A percentile compares a stretch with the other conserved stretches of the same genome.
Evolutionary conservation across 2,888 invertebrate genomes (phyloP).

Genomic region (Oxyteleia sp.): DNA sequence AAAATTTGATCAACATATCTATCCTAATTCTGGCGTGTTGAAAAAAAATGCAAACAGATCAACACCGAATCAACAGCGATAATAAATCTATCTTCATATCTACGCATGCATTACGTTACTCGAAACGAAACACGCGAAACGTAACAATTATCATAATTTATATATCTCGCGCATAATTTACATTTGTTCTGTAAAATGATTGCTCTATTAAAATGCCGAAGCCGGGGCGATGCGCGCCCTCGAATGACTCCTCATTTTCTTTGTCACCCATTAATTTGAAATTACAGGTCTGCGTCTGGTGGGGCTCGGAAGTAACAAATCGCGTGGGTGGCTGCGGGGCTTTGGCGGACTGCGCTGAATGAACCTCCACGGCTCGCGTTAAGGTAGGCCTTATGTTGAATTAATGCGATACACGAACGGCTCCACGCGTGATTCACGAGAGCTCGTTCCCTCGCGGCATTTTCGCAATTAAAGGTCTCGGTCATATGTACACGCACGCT

Average conservation of each 20-base stretch:
- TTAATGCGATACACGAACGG: conserved; percentile 73
- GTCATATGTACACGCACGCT: conserved; percentile 69
- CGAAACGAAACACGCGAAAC: conserved; percentile 51
- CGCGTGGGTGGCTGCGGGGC: conserved; percentile 73
- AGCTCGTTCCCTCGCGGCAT: conserved; percentile 72
- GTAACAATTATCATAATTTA: conserved; percentile 66
- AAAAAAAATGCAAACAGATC: background rate
- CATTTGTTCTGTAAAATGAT: conserved; percentile 67
- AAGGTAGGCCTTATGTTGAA: conserved; percentile 74
- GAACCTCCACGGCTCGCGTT: conserved; percentile 65
- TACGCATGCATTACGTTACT: conserved; percentile 46
- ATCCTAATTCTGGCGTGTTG: too few relatives aligned
- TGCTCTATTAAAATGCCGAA: conserved; percentile 71
- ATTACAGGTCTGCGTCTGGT: conserved; percentile 66
- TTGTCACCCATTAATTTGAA: conserved; percentile 74
- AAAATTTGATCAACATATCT: too few relatives aligned
- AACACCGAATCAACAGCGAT: conserved; percentile 19
- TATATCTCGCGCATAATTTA: conserved; percentile 60
- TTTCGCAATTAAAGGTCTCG: conserved; percentile 75
- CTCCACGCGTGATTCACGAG: conserved; percentile 73
- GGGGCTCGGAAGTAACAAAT: conserved; percentile 72
- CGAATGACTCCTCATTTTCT: conserved; percentile 70
- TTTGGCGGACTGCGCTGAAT: conserved; percentile 65
- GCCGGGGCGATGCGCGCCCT: conserved; percentile 48
- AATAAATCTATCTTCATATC: conserved; percentile 37